Evolutionary conservation across 2,888 invertebrate genomes (phyloP), one percentile per base, ranked within the genome.

Genomic region (Drosophila prolongata): DNA sequence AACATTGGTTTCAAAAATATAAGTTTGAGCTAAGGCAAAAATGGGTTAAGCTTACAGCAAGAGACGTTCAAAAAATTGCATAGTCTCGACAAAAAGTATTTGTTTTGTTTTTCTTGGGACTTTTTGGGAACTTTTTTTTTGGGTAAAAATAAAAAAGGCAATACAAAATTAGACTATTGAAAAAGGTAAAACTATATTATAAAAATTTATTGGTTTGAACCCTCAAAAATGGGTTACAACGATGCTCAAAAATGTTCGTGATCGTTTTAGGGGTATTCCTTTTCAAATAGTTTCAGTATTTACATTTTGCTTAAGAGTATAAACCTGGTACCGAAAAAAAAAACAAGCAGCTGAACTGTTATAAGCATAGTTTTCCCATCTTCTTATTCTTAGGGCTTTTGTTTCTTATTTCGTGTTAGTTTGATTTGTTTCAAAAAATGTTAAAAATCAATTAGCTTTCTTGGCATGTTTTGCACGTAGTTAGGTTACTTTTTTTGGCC

Each of bases 211-310:
- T 38, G 53, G 55, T 44, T 62, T 43, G 40, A 53, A 69, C 73
- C 77, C 73, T 72, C 62, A 78, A 87, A 81, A 82, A 59, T 42
- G 14, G 73, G 61, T 50, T 62, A 66, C 79, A 93, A 93, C 93
- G 93, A 93, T 93, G 91, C 92, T 93, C 92, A 93, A 93, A 93
- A 93, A 93, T 86, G 75, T 79, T 77, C 78, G 79, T 91, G 87
- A 90, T 90, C 91, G 91, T 90, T 87, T 87, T 64, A 54, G n/a
- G 16, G 24, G 35, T 49, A 24, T 50, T 62, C 34, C 54, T 58
- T 47, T 55, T 56, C 24, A 30, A 37, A 47, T 64, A 14, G 27
- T 43, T 69, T 37, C 34, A 34, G 46, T 50, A 24, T 75, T 66
- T 73, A 62, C 27, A 76, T 56, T 66, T 69, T 57, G 53, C 80